A percentile compares a stretch with the other conserved stretches of the same genome.
phyloP scores from a whole-genome alignment of 2,113 vertebrate species.

The Oreotrochilus melanogaster region DNA sequence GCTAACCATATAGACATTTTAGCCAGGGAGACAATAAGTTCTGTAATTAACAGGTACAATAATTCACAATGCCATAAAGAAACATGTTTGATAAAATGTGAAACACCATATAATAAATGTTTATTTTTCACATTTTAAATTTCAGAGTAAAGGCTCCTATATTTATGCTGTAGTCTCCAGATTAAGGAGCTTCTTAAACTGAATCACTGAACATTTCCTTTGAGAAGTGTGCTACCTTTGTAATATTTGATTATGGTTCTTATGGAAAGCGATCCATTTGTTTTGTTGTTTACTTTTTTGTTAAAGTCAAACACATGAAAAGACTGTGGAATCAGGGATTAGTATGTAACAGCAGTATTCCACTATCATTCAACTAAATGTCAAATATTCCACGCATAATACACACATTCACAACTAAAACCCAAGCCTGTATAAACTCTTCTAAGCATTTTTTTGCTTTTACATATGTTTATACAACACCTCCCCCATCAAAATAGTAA shows the following conservation, averaged over 20 bases:
- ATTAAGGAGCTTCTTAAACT: not conserved
- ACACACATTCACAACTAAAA: not conserved
- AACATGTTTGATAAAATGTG: not conserved
- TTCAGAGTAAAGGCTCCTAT: not conserved
- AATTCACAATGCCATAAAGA: not conserved
- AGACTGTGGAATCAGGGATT: not conserved
- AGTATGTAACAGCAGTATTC: not conserved
- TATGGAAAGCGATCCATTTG: not conserved
- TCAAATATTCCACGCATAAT: not conserved
- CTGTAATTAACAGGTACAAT: not conserved
- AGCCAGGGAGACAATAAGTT: not conserved
- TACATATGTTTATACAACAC: not conserved
- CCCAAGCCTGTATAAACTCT: not conserved
- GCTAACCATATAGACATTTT: not conserved
- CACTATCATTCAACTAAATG: not conserved
- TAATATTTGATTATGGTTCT: not conserved
- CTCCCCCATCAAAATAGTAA: not conserved
- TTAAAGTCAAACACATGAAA: not conserved
- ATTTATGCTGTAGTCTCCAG: not conserved
- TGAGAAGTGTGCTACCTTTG: not conserved
- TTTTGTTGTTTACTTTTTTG: not conserved
- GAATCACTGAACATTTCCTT: not conserved
- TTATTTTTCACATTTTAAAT: not conserved
- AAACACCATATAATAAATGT: not conserved
- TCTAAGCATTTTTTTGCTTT: not conserved